Percentiles rank a stretch among this genome's conserved stretches.
phyloP scores from a whole-genome alignment of 2,113 vertebrate species.

The Pimephales promelas region DNA sequence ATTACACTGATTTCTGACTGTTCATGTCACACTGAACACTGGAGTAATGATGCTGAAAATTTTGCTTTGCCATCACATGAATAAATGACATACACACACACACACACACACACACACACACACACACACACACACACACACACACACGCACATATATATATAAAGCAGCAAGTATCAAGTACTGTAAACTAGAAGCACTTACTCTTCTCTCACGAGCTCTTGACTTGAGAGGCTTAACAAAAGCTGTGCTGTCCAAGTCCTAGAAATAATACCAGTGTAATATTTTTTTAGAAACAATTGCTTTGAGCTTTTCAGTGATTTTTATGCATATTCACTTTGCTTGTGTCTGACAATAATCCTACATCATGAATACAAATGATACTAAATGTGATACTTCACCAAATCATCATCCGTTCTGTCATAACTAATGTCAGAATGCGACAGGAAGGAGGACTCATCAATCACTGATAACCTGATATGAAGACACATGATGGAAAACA shows the following conservation, averaged over 20 bases:
- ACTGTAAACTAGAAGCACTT: conserved; percentile 5
- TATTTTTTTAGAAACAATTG: neutral
- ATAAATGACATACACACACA: neutral
- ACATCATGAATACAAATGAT: neutral
- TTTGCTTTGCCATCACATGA: neutral
- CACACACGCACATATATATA: no score
- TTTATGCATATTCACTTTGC: neutral
- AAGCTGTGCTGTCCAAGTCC: conserved; percentile 67
- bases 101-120: no score
- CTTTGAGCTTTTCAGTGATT: neutral
- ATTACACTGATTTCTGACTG: neutral
- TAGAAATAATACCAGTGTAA: conserved; percentile 45
- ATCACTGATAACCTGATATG: conserved; percentile 74
- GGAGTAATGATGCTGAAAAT: neutral
- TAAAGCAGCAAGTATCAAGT: neutral
- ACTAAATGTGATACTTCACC: conserved; percentile 65
- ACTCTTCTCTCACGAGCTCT: conserved; percentile 75
- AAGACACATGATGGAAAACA: conserved; percentile 1
- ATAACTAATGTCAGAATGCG: conserved; percentile 87
- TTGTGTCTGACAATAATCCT: neutral
- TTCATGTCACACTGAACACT: neutral
- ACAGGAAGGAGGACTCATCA: conserved; percentile 84
- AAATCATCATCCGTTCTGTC: conserved; percentile 83
- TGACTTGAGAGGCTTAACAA: conserved; percentile 73
- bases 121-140: no score